Evolutionary conservation across 2,113 vertebrate genomes (phyloP).

Genomic region (Prionailurus viverrinus): DNA sequence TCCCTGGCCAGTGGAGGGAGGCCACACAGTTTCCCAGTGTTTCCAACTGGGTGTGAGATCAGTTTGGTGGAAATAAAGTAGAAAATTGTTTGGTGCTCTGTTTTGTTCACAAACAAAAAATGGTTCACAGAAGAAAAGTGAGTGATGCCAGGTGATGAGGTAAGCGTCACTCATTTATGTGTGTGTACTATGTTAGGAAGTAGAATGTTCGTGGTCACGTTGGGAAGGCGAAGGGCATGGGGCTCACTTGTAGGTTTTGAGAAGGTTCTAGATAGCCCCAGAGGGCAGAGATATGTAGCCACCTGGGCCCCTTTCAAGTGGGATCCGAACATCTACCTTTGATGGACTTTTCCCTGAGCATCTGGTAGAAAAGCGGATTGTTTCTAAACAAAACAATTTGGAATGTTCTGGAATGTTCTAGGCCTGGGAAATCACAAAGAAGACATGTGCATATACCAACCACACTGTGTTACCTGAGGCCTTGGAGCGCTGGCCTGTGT

Average conservation of each 20-base stretch:
- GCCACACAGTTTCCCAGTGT: neutral
- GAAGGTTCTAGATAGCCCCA: neutral
- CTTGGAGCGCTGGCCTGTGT: constrained; percentile 92
- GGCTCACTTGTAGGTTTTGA: neutral
- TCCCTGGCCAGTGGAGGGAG: neutral
- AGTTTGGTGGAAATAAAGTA: neutral
- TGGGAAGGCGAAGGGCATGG: neutral
- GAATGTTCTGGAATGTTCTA: constrained; percentile 53
- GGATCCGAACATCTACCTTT: neutral
- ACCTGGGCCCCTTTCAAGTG: neutral
- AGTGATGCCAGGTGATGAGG: neutral
- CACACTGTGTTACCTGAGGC: constrained; percentile 94
- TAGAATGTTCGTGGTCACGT: fast-evolving
- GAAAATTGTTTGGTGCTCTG: neutral
- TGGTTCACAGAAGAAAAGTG: neutral
- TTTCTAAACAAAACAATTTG: neutral
- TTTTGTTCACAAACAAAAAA: neutral
- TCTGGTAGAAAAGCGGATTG: neutral
- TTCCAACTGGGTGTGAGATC: neutral
- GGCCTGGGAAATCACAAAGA: constrained; percentile 94
- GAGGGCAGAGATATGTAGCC: neutral
- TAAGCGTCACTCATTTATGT: fast-evolving
- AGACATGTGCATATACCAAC: constrained; percentile 94
- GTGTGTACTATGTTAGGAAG: fast-evolving
- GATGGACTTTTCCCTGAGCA: neutral